Conservation (phyloP, 53 echinoderm and acorn worm species). For the Apostichopus leukothele region DNA sequence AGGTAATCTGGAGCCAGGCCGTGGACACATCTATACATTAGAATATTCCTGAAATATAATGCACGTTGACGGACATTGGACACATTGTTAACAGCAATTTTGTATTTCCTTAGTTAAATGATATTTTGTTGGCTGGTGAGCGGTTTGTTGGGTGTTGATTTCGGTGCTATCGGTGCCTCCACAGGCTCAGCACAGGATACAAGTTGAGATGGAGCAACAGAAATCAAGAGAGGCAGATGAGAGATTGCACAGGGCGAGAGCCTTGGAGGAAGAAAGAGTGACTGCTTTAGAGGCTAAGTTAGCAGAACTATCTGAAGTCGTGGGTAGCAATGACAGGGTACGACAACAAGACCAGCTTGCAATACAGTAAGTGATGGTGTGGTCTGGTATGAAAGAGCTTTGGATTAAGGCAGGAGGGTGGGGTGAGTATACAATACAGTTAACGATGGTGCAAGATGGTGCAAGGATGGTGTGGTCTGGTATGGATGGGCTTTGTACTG, state of each 20-base stretch:
- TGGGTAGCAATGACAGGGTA: constrained; percentile 84
- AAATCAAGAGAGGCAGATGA: constrained; percentile 90
- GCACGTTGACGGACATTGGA: too few species aligned
- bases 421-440: too few species aligned
- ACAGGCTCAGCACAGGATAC: constrained; percentile 96
- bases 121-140: neutral
- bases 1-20: too few species aligned
- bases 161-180: neutral
- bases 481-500: too few species aligned
- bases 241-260: constrained; percentile 59
- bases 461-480: too few species aligned
- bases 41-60: too few species aligned
- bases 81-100: too few species aligned
- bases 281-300: constrained; percentile 84
- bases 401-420: too few species aligned
- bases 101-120: too few species aligned
- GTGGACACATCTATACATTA: too few species aligned
- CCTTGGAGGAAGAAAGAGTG: constrained; percentile 83
- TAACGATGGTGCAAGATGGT: too few species aligned
- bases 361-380: constrained; percentile 72
- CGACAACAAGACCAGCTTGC: constrained; percentile 85
- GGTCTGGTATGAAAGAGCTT: neutral
- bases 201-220: constrained; percentile 87
- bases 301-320: constrained; percentile 84
- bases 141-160: neutral